These are phyloP conservation scores for Hypselothyrea guttata DNA, from an alignment of 2,888 invertebrate species.

Conservation along the genomic window DNA sequence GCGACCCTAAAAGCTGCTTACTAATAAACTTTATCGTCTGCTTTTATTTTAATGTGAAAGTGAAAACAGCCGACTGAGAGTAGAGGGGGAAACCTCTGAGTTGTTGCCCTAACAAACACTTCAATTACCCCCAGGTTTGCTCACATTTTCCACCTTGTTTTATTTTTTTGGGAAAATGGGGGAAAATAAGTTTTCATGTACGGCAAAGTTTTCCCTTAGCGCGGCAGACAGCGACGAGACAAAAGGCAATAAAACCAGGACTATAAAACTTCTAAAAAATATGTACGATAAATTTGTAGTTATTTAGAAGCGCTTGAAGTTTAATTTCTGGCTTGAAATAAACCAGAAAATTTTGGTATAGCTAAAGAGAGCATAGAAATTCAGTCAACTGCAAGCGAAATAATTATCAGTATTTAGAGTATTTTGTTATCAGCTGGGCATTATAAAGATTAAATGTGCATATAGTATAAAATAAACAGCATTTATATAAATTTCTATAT, in stretches of 20 bases:
- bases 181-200: conserved; percentile 46
- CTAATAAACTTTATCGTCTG: conserved; percentile 38
- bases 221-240: conserved; percentile 53
- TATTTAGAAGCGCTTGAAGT: too few species aligned
- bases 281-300: too few species aligned
- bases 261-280: too few species aligned
- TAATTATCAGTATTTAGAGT: conserved; percentile 11
- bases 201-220: conserved; percentile 39
- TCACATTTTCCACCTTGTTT: neutral
- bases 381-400: too few species aligned
- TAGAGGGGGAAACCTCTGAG: neutral
- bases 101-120: neutral
- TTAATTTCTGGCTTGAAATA: too few species aligned
- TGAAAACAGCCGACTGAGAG: conserved; percentile 47
- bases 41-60: conserved; percentile 57
- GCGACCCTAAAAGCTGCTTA: conserved; percentile 8
- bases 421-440: conserved; percentile 15
- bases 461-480: neutral
- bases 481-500: neutral
- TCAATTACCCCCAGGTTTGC: neutral
- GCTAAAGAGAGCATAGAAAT: too few species aligned
- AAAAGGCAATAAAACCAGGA: conserved; percentile 25
- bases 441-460: neutral
- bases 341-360: too few species aligned
- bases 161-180: conserved; percentile 2